phyloP scores from a whole-genome alignment of 2,888 invertebrate genomes.

The Mesodorylaimus sp. region DNA sequence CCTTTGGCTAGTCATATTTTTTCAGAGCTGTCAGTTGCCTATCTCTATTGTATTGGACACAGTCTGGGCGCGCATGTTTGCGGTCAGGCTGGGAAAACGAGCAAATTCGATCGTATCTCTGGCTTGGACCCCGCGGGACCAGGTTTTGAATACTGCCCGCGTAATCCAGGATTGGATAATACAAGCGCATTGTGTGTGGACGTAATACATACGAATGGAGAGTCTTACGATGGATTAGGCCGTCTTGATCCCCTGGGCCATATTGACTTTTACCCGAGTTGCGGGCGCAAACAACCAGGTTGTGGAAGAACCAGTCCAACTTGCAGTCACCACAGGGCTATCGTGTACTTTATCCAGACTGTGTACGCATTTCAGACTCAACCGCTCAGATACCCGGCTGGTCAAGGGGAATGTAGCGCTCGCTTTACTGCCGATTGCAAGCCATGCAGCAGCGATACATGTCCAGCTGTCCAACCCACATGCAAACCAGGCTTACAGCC shows the following conservation, averaged over 20 bases:
- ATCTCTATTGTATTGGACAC: background rate
- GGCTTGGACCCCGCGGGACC: background rate
- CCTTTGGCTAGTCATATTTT: too few species aligned
- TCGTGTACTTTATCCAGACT: background rate
- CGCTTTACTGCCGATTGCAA: too few species aligned
- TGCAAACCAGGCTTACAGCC: too few species aligned
- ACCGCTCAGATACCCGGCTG: background rate
- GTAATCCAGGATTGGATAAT: background rate
- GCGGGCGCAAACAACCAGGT: background rate
- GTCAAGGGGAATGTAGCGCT: background rate
- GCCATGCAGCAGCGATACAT: too few species aligned
- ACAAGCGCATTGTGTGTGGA: background rate
- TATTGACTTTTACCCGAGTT: background rate
- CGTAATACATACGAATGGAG: background rate
- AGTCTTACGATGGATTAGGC: background rate
- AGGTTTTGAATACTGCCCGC: background rate
- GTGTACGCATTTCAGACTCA: background rate
- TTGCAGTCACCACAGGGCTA: background rate
- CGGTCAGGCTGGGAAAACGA: background rate
- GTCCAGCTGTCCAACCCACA: too few species aligned
- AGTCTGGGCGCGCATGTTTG: background rate
- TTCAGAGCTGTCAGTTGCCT: too few species aligned
- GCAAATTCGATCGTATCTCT: background rate
- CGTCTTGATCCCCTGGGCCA: background rate
- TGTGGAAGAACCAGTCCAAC: background rate